Percentiles rank a stretch among this genome's conserved stretches.
Evolutionary conservation across 2,888 invertebrate genomes (phyloP).

Genomic region (Bellardia bayeri): DNA sequence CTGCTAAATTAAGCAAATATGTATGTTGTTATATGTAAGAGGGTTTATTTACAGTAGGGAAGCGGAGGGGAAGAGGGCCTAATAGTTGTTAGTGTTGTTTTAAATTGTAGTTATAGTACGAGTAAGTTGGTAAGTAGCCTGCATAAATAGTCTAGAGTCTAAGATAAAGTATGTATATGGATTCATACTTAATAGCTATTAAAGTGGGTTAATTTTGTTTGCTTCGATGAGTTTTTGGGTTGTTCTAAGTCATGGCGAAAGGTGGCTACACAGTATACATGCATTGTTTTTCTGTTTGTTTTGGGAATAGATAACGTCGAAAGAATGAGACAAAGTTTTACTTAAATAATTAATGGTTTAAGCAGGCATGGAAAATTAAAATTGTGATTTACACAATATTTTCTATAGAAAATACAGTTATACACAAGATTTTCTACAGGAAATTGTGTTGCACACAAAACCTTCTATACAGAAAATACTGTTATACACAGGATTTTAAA

Average conservation of each 20-base stretch:
- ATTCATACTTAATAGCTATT: conserved; percentile 40
- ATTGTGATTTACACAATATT: too few species aligned
- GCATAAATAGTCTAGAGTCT: too few species aligned
- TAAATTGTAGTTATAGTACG: not conserved
- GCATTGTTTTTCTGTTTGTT: not conserved
- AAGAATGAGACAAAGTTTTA: not conserved
- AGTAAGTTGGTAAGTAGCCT: not conserved
- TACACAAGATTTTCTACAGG: too few species aligned
- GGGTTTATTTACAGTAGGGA: too few species aligned
- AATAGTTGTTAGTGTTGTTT: conserved; percentile 11
- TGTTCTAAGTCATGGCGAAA: not conserved
- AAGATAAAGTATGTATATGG: conserved; percentile 31
- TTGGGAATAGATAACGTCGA: conserved; percentile 5
- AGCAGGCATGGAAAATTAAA: not conserved
- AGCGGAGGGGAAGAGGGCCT: not conserved
- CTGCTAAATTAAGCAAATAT: conserved; percentile 65
- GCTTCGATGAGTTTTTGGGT: conserved; percentile 56
- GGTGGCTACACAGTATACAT: not conserved
- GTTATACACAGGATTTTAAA: too few species aligned
- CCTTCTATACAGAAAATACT: too few species aligned
- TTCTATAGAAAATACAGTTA: too few species aligned
- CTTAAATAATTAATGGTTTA: not conserved
- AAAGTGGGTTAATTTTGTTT: conserved; percentile 68
- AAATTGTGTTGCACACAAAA: too few species aligned
- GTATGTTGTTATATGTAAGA: not conserved